Percentiles rank a stretch among this genome's conserved stretches.
These are phyloP conservation scores for Coccyzus lansbergi DNA, from an alignment of 2,797 vertebrate genomes.

Conservation along the genomic window DNA sequence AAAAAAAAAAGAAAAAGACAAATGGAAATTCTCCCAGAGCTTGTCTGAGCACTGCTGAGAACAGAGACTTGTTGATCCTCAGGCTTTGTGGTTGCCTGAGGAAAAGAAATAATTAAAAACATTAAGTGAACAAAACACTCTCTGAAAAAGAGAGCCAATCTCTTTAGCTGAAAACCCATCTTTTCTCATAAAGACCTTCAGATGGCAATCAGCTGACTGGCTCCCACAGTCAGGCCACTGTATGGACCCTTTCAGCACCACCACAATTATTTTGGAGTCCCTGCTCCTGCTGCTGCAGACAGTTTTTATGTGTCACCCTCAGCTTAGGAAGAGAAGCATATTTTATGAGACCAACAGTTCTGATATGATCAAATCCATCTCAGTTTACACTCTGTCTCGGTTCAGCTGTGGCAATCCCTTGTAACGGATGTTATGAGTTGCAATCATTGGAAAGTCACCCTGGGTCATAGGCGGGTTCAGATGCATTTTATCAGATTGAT, in stretches of 20 bases:
- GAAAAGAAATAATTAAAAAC: conserved; percentile 72
- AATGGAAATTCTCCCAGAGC: conserved; percentile 37
- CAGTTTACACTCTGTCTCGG: neutral
- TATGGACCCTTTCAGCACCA: neutral
- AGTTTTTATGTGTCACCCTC: neutral
- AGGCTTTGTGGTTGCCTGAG: conserved; percentile 47
- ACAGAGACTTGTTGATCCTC: conserved; percentile 69
- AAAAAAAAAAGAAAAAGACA: neutral
- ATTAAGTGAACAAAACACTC: conserved; percentile 56
- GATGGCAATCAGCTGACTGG: neutral
- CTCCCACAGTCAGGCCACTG: neutral
- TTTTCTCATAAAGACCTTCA: conserved; percentile 9
- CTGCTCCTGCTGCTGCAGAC: neutral
- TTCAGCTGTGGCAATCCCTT: neutral
- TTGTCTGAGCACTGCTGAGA: conserved; percentile 53
- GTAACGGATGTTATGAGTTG: neutral
- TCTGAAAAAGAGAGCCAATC: neutral
- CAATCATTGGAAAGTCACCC: conserved; percentile 3
- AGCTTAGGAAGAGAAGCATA: neutral
- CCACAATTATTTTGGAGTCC: neutral
- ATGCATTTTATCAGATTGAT: neutral
- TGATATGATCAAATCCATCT: conserved; percentile 5
- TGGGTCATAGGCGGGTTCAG: neutral
- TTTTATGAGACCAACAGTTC: neutral
- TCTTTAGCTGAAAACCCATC: neutral